Conservation (phyloP, 2,888 invertebrate species). For the Willowsia nigromaculata region DNA sequence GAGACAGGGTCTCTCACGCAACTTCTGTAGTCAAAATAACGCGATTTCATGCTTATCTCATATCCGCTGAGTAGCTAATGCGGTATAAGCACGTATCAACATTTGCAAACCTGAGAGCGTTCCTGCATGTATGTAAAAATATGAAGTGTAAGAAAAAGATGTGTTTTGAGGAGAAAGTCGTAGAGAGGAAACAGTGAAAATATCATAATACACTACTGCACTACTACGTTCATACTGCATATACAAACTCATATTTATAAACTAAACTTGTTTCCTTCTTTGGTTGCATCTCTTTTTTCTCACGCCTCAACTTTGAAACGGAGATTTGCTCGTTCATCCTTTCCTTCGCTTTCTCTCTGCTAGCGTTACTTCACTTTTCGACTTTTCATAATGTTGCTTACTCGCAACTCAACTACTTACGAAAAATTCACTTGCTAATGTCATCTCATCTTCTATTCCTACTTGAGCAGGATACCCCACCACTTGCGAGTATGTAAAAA, state of each 20-base stretch:
- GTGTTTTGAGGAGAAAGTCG: background rate
- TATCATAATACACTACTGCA: slow-evolving; percentile 49
- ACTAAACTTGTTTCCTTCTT: slow-evolving; percentile 23
- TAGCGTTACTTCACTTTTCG: slow-evolving; percentile 27
- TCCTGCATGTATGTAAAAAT: background rate
- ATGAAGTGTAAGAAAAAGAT: background rate
- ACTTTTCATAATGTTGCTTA: slow-evolving; percentile 43
- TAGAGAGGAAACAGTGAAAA: slow-evolving; percentile 38
- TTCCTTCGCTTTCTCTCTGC: background rate
- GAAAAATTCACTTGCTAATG: slow-evolving; percentile 50
- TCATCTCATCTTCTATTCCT: slow-evolving; percentile 42
- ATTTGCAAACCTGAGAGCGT: slow-evolving; percentile 30
- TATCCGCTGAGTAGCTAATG: slow-evolving; percentile 30
- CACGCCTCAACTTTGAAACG: slow-evolving; percentile 67
- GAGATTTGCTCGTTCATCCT: slow-evolving; percentile 63
- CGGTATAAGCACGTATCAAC: slow-evolving; percentile 39
- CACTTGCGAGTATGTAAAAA: slow-evolving; percentile 17
- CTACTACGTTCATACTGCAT: slow-evolving; percentile 31
- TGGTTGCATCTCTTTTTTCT: slow-evolving; percentile 38
- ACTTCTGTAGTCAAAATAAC: slow-evolving; percentile 39
- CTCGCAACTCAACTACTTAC: slow-evolving; percentile 15
- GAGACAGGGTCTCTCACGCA: slow-evolving; percentile 53
- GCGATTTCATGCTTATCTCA: slow-evolving; percentile 32
- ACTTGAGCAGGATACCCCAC: background rate
- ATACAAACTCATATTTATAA: slow-evolving; percentile 36